These are phyloP conservation scores for Lepidothrix coronata DNA, from an alignment of 2,113 vertebrate species.

Conservation along the genomic window DNA sequence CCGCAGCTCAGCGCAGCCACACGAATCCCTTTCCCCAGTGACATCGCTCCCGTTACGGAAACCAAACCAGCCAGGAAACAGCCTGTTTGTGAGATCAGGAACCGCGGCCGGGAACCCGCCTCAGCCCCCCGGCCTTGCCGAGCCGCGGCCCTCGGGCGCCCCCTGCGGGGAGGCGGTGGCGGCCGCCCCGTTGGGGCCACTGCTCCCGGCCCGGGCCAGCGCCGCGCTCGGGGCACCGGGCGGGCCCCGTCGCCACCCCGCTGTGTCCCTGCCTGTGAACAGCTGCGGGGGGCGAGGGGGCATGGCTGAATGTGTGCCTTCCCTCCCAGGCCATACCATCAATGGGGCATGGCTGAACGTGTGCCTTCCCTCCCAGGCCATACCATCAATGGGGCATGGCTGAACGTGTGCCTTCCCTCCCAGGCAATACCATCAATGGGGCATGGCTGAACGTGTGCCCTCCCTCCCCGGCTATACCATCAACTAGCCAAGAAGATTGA, in stretches of 20 bases:
- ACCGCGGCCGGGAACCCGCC: rapidly evolving
- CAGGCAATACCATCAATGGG: neutral
- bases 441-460: rapidly evolving
- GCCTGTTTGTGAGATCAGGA: rapidly evolving
- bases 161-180: neutral
- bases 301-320: rapidly evolving
- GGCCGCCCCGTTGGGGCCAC: too few species aligned
- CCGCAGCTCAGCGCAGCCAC: neutral
- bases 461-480: rapidly evolving
- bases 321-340: too few species aligned
- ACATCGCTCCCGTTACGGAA: rapidly evolving
- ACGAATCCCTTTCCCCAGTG: rapidly evolving
- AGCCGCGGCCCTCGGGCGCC: neutral
- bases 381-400: too few species aligned
- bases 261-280: neutral
- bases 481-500: rapidly evolving
- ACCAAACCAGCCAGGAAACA: rapidly evolving
- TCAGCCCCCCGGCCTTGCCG: rapidly evolving
- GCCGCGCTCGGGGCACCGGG: too few species aligned
- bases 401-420: too few species aligned
- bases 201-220: neutral
- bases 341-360: too few species aligned
- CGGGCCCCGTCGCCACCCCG: neutral
- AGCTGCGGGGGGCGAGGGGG: rapidly evolving
- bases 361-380: too few species aligned